Evolutionary conservation across 2,888 invertebrate species (phyloP), one percentile per base, ranked within the genome.

Genomic region (Harpalus rubripes): DNA sequence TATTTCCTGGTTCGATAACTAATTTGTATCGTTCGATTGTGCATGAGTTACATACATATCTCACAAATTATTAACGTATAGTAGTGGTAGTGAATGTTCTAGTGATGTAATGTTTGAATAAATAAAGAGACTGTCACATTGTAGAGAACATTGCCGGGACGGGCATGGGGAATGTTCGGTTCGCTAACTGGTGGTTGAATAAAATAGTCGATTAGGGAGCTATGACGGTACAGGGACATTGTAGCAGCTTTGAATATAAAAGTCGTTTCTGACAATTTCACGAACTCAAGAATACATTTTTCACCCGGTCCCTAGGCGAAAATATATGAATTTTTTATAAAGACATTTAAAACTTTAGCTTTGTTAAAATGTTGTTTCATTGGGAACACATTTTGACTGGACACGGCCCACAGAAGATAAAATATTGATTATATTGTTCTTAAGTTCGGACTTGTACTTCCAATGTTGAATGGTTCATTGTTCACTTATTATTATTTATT

Each of bases 311-410:
- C 58, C 78, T 12, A 26, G 58, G 56, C 58, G 56, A 39, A 78
- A 78, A 78, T 78, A 78, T 78, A 78, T 78, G 78, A 78, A 78
- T 58, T 78, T 78, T 78, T 78, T 58, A 78, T 78, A 58, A 78
- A 58, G 56, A 78, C 78, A 58, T 78, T 78, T 58, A 58, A 78
- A 78, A 78, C 41, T 78, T 78, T 58, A 78, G 56, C 26, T 58
- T 58, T 78, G 72, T 44, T 44, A 74, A 74, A 44, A 44, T 74
- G 72, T 44, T 44, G 16, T 44, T 44, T 52, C 72, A 74, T 44
- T 74, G 41, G 44, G 72, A 74, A 15, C 15, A 44, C 15, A 74
- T 41, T 74, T 44, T 44, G 44, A 63, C 59, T 16, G 8, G 68
- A 15, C 39, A 10, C 39, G n/a, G 3, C n/a, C 39, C 63, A 63